Conservation (phyloP, 2,888 invertebrate genomes). For the Sminthurides aquaticus region DNA sequence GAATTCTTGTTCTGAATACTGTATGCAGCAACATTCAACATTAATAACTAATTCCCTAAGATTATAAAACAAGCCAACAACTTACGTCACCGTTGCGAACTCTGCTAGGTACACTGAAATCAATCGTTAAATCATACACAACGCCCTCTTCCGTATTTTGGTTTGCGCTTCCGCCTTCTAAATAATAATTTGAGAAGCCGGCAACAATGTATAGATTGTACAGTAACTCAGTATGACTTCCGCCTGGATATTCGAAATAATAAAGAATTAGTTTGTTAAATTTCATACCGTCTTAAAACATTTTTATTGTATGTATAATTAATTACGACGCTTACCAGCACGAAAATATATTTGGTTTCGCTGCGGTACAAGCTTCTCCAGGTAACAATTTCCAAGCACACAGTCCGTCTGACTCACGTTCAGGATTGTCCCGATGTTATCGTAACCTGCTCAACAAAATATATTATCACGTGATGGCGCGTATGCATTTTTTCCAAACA, state of each 20-base stretch:
- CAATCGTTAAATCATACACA: background rate
- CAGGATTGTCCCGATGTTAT: background rate
- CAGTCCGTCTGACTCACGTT: background rate
- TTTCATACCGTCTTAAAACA: too few relatives aligned
- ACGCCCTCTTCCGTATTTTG: background rate
- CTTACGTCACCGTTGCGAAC: background rate
- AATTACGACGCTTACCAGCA: too few relatives aligned
- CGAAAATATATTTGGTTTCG: background rate
- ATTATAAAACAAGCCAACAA: too few relatives aligned
- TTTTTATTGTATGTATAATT: too few relatives aligned
- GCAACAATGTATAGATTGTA: background rate
- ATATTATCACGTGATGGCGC: background rate
- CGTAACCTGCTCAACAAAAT: background rate
- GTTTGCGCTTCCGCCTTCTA: background rate
- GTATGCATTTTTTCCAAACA: background rate
- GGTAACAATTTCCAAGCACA: background rate
- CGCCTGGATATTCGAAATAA: slow-evolving; percentile 2
- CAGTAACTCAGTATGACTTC: background rate
- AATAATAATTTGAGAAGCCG: background rate
- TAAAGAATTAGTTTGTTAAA: too few relatives aligned
- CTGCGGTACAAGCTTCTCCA: background rate
- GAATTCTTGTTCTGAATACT: too few relatives aligned
- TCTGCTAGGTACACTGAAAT: background rate
- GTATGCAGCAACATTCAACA: too few relatives aligned
- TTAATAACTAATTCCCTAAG: too few relatives aligned